phyloP scores from a whole-genome alignment of 30 jellyfish, hydroid and myxozoan species.

The Calvadosia cruxmelitensis region DNA sequence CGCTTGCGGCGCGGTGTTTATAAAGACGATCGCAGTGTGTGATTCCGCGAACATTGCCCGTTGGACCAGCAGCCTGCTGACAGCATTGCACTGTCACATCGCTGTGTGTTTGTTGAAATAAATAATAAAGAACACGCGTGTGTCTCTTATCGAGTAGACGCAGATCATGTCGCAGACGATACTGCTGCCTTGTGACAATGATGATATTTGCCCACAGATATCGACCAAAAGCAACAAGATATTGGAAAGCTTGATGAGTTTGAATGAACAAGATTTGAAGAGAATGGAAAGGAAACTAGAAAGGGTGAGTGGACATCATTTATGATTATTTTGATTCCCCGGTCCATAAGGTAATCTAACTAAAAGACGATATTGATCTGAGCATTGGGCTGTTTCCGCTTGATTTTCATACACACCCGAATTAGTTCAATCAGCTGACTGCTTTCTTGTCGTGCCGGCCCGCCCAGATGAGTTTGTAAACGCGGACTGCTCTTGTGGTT shows the following conservation, averaged over 20 bases:
- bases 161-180: not conserved
- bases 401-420: too few species aligned
- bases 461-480: too few species aligned
- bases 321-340: too few species aligned
- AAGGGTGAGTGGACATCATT: conserved; percentile 10
- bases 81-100: not conserved
- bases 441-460: too few species aligned
- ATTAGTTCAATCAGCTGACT: too few species aligned
- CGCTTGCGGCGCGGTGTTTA: not conserved
- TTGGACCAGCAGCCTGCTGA: not conserved
- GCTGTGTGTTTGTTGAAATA: too few species aligned
- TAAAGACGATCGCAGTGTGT: not conserved
- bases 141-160: not conserved
- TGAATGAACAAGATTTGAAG: conserved; percentile 47
- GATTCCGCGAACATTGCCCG: not conserved
- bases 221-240: conserved; percentile 53
- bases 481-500: too few species aligned
- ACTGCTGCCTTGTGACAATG: not conserved
- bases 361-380: too few species aligned
- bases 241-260: conserved; percentile 29
- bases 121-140: not conserved
- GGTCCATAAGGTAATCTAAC: too few species aligned
- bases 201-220: conserved; percentile 23
- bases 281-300: conserved; percentile 39
- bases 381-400: too few species aligned